These are phyloP conservation scores for Aplochiton taeniatus DNA, from an alignment of 2,797 vertebrate species.

Conservation along the genomic window DNA sequence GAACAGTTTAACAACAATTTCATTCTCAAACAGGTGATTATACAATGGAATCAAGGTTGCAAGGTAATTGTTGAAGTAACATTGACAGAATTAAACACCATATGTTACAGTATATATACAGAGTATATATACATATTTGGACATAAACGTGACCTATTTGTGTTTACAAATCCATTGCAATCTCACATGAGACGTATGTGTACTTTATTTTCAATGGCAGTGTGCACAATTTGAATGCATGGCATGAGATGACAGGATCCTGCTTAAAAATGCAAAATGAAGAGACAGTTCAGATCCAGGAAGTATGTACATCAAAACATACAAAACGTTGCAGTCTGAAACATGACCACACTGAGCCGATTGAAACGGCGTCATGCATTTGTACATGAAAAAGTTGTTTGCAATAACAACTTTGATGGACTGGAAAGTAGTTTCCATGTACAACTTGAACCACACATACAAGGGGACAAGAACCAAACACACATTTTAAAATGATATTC, in stretches of 20 bases:
- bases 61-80: conserved; percentile 56
- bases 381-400: conserved; percentile 92
- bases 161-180: conserved; percentile 82
- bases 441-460: conserved; percentile 89
- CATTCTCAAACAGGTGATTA: conserved; percentile 75
- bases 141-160: conserved; percentile 46
- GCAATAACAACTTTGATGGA: conserved; percentile 84
- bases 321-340: conserved; percentile 44
- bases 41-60: conserved; percentile 80
- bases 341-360: conserved; percentile 57
- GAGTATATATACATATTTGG: conserved; percentile 78
- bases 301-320: conserved; percentile 49
- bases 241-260: conserved; percentile 50
- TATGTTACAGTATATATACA: conserved; percentile 75
- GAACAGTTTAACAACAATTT: conserved; percentile 53
- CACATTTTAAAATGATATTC: conserved; percentile 99
- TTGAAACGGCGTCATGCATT: conserved; percentile 88
- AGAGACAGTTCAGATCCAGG: conserved; percentile 44
- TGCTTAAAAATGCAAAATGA: conserved; percentile 41
- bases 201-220: conserved; percentile 77
- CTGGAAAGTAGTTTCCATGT: conserved; percentile 90
- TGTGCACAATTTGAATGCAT: conserved; percentile 43
- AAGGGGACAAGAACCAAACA: conserved; percentile 81
- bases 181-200: conserved; percentile 79
- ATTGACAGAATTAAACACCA: conserved; percentile 60